These are phyloP conservation scores for Serinus canaria DNA, from an alignment of 2,113 vertebrate genomes.

Conservation along the genomic window DNA sequence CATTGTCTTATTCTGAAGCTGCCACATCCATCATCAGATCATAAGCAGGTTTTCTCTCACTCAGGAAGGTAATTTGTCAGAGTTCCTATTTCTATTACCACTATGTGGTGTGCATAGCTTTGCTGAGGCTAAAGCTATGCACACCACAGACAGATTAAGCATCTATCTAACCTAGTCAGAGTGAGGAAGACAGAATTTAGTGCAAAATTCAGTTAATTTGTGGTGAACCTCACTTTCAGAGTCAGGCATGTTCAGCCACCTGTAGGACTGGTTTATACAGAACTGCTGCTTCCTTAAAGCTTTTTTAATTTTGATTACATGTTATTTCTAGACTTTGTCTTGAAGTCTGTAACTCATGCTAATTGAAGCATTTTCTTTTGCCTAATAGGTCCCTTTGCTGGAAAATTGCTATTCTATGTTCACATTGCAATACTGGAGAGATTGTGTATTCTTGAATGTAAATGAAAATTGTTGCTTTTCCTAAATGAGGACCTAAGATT, in stretches of 20 bases:
- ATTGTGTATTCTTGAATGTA: background rate
- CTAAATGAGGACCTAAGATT: background rate
- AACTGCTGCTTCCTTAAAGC: background rate
- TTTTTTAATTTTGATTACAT: background rate
- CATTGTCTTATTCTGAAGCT: background rate
- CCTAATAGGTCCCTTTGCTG: background rate
- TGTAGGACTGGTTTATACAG: background rate
- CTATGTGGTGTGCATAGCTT: too few species aligned
- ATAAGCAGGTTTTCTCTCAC: background rate
- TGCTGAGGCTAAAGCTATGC: background rate
- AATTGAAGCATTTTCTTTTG: background rate
- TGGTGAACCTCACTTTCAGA: background rate
- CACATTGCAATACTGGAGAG: background rate
- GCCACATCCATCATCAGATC: background rate
- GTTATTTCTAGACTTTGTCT: background rate
- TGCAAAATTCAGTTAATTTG: fast-evolving
- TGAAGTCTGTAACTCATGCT: background rate
- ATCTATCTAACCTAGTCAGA: background rate
- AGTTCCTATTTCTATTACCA: background rate
- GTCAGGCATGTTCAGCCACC: background rate
- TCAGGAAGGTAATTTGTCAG: background rate
- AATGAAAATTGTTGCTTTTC: background rate
- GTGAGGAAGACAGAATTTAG: background rate
- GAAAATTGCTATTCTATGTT: background rate
- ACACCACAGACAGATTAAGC: background rate